phyloP scores from a whole-genome alignment of 2,113 vertebrate genomes.

The Entelurus aequoreus region DNA sequence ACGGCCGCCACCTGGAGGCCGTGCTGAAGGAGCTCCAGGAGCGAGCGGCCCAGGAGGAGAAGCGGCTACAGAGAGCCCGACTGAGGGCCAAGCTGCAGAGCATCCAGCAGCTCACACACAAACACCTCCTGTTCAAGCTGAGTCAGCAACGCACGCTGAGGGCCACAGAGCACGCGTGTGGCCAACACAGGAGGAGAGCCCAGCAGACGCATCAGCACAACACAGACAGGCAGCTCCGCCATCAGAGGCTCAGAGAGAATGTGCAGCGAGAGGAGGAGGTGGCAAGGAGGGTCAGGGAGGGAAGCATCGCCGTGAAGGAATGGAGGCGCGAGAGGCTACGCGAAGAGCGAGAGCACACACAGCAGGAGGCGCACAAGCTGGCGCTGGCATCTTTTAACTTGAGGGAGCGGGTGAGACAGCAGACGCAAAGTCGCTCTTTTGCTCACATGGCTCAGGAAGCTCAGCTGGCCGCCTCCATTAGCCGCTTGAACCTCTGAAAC shows the following conservation, averaged over 20 bases:
- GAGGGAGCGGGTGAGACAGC: conserved; percentile 62
- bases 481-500: conserved; percentile 44
- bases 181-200: conserved; percentile 25
- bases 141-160: conserved; percentile 53
- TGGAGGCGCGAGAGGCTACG: conserved; percentile 57
- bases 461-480: conserved; percentile 46
- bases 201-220: conserved; percentile 38
- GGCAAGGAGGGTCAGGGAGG: conserved; percentile 42
- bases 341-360: conserved; percentile 54
- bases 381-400: conserved; percentile 63
- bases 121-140: conserved; percentile 50
- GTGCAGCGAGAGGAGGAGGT: conserved; percentile 66
- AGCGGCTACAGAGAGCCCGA: conserved; percentile 50
- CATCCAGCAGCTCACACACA: conserved; percentile 44
- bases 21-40: conserved; percentile 47
- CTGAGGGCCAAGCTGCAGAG: conserved; percentile 37
- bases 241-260: conserved; percentile 60
- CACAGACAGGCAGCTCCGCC: conserved; percentile 48
- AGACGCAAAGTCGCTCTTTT: conserved; percentile 54
- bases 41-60: conserved; percentile 47
- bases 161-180: conserved; percentile 32
- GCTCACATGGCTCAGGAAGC: conserved; percentile 62
- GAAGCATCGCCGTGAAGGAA: conserved; percentile 61
- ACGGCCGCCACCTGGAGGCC: conserved; percentile 23
- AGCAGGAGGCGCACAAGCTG: conserved; percentile 59